A percentile compares a stretch with the other conserved stretches of the same genome.
These are phyloP conservation scores for Mesopsocus fuscifrons DNA, from an alignment of 2,888 invertebrate species.

Conservation along the genomic window DNA sequence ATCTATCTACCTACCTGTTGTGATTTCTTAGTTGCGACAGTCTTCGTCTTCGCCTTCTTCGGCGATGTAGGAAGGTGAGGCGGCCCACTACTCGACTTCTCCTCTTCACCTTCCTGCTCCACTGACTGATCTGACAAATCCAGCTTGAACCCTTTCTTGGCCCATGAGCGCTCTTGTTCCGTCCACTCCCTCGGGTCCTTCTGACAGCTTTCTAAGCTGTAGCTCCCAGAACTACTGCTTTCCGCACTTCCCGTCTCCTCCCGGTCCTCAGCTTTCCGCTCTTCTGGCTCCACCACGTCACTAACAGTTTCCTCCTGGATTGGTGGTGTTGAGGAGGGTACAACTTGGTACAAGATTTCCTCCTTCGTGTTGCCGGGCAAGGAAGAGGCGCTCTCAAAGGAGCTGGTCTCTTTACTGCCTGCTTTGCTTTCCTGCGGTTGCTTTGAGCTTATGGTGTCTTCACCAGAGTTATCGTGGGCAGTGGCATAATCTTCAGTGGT, in stretches of 20 bases:
- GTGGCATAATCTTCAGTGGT: conserved; percentile 79
- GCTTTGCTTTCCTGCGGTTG: conserved; percentile 2
- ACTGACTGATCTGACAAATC: conserved; percentile 34
- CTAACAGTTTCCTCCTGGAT: conserved; percentile 16
- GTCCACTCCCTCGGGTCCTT: conserved; percentile 28
- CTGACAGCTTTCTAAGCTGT: conserved; percentile 20
- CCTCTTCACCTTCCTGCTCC: conserved; percentile 24
- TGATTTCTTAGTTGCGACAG: neutral
- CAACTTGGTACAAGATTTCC: conserved; percentile 34
- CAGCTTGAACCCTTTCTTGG: conserved; percentile 55
- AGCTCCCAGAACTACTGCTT: conserved; percentile 22
- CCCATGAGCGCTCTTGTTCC: conserved; percentile 48
- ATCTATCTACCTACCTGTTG: conserved; percentile 6
- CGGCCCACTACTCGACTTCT: conserved; percentile 29
- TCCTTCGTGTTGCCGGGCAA: conserved; percentile 57
- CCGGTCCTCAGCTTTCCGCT: conserved; percentile 15
- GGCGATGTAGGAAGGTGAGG: conserved; percentile 19
- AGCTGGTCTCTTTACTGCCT: conserved; percentile 41
- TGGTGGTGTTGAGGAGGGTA: conserved; percentile 17
- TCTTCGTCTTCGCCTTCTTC: conserved; percentile 23
- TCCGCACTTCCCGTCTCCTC: conserved; percentile 20
- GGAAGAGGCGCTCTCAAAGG: conserved; percentile 74
- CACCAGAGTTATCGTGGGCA: conserved; percentile 33
- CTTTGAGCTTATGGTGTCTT: conserved; percentile 18
- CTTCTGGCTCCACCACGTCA: conserved; percentile 11